Conservation (phyloP, 1,140 invertebrate genomes). For the Maniola jurtina region DNA sequence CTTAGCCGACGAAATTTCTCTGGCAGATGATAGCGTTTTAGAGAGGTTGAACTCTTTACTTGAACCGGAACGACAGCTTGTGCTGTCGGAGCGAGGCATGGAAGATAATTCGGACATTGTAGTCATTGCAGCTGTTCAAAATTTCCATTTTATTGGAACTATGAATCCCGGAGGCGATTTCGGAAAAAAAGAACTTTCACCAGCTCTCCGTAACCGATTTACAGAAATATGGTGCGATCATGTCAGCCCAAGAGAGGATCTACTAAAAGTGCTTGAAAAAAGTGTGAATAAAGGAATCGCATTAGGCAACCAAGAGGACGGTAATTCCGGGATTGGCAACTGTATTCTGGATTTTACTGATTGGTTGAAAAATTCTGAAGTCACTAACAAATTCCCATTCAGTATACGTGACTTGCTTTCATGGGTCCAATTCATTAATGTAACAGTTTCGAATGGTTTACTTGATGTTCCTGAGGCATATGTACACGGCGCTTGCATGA, state of each 20-base stretch:
- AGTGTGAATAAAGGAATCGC: conserved; percentile 82
- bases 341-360: conserved; percentile 89
- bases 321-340: conserved; percentile 81
- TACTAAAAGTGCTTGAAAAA: conserved; percentile 89
- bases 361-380: conserved; percentile 86
- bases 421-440: conserved; percentile 96
- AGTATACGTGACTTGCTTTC: conserved; percentile 96
- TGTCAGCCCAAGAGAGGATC: conserved; percentile 84
- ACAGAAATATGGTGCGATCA: conserved; percentile 99
- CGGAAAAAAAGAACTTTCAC: conserved; percentile 99
- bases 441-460: conserved; percentile 72
- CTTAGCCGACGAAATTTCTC: conserved; percentile 98
- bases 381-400: conserved; percentile 88
- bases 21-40: conserved; percentile 98
- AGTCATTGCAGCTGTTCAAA: conserved; percentile 84
- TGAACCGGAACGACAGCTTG: conserved; percentile 94
- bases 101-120: conserved; percentile 80
- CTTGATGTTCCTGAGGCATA: conserved; percentile 83
- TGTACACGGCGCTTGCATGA: conserved; percentile 93
- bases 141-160: conserved; percentile 96
- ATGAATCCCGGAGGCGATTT: conserved; percentile 99
- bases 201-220: conserved; percentile 97
- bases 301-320: conserved; percentile 79
- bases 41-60: conserved; percentile 98
- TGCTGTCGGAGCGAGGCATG: conserved; percentile 93